Evolutionary conservation across 2,888 invertebrate genomes (phyloP), one percentile per base, ranked within the genome.

Genomic region (Dusona sp.): DNA sequence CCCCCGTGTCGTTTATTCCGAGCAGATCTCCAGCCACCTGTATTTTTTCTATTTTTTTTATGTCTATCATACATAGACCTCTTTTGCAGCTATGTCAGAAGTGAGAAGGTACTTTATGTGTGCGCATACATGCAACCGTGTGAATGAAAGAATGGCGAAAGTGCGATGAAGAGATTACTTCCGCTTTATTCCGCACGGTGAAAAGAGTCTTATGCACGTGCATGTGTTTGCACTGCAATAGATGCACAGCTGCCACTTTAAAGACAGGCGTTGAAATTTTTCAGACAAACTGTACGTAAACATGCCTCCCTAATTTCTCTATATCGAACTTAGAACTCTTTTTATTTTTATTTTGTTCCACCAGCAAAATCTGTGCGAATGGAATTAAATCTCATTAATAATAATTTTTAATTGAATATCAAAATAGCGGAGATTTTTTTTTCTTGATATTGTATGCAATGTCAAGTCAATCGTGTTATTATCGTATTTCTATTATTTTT

Each of bases 121-220:
- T 29, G 65, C 68, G 22, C 38, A 22, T 36, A 75, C 51, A 65
- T n/a, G 36, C 67, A 79, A 57, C 57, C 57, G 67, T 78, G 79
- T 88, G 88, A 90, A 90, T 91, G 90, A 87, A 91, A 92, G 89
- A 91, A 92, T 91, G 91, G 91, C 91, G 91, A 92, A 92, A 91
- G 92, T 91, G 89, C 88, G 90, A 91, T 90, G 88, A 81, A 74
- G 88, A 90, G 92, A 91, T 91, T 90, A 89, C 83, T 78, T 81
- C 84, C 78, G 88, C 70, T 86, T 86, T 89, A 90, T 86, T n/a
- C 89, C 87, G 84, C 82, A 61, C 85, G 75, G 84, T 83, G 88
- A 89, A 88, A 81, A 90, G 88, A 88, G 84, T 13, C 73, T 22
- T 38, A 48, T 67, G 45, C 72, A 22, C 72, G 38, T 78, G 29